Evolutionary conservation across 2,113 vertebrate species (phyloP), one percentile per base, ranked within the genome.

Genomic region (Oplegnathus fasciatus): DNA sequence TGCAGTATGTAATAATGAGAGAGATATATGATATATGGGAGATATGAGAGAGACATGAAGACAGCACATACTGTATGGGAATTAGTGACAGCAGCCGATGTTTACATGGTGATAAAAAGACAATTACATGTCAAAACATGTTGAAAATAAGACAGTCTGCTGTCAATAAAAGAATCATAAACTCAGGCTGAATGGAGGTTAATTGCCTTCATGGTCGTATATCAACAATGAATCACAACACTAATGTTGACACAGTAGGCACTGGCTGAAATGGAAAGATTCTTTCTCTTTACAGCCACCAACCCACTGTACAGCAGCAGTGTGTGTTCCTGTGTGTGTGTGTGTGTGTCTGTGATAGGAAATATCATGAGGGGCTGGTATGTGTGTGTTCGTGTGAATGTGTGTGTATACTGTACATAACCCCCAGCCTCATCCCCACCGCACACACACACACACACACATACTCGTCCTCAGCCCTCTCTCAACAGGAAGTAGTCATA

Each of bases 401-500:
- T 73, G 64, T 52, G n/a, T 75, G 52, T 61, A 11, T 18, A 14
- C 34, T 57, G 37, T 75, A 22, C 17, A 30, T 54, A 18, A 5
- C 42, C 50, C 66, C 42, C 4, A 42, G 68, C 17, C 22, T 61
- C 57, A 55, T n/a, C 48, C 67, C 22, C n/a, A 42, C 17, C 42
- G 22, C 42, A 60, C 32, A 74, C 44, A 15, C 58, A 65, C 30
- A 80, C 68, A 37, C 58, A 62, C 57, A 55, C 9, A 64, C 37
- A 79, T 40, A 80, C 9, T 14, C 26, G 81, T 70, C 32, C 9
- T 69, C 40, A 64, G 37, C 75, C 4, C 18, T 81, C 61, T 73
- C 57, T 76, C 69, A 84, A 83, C 81, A 89, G 89, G 89, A 94
- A 91, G 89, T 57, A 85, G 82, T 84, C 88, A 86, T 64, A 62